Percentiles rank a stretch among this genome's conserved stretches.
Evolutionary conservation across 1,140 invertebrate species (phyloP).

Genomic region (Sycophaga agraensis): DNA sequence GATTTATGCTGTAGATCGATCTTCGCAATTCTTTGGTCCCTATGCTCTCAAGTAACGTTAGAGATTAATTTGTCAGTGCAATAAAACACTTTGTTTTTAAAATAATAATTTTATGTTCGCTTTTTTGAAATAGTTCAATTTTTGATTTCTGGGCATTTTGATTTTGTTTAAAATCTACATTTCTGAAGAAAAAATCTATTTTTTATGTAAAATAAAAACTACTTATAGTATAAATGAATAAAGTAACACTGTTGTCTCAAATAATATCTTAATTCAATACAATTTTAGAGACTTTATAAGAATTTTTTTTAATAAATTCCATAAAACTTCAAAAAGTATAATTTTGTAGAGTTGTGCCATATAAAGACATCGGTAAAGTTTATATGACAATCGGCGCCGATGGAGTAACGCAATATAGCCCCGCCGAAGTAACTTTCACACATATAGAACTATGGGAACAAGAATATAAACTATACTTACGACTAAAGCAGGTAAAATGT

Average conservation of each 20-base stretch:
- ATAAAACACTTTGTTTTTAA: too few relatives aligned
- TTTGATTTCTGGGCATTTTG: too few relatives aligned
- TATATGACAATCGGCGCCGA: constrained; percentile 70
- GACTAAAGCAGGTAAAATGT: constrained; percentile 62
- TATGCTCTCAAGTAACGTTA: constrained; percentile 59
- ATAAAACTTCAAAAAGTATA: not conserved
- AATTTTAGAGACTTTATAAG: not conserved
- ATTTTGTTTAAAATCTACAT: too few relatives aligned
- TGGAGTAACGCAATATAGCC: constrained; percentile 69
- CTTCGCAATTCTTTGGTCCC: constrained; percentile 70
- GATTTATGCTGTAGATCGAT: constrained; percentile 67
- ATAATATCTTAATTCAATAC: too few relatives aligned
- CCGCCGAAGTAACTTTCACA: constrained; percentile 68
- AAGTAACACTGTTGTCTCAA: too few relatives aligned
- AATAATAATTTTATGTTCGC: too few relatives aligned
- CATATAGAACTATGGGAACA: constrained; percentile 69
- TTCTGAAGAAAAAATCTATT: too few relatives aligned
- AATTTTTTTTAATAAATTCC: too few relatives aligned
- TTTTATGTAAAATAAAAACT: too few relatives aligned
- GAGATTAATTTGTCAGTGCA: too few relatives aligned
- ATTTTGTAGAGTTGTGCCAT: constrained; percentile 64
- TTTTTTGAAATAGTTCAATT: too few relatives aligned
- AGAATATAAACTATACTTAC: constrained; percentile 69
- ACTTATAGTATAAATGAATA: too few relatives aligned
- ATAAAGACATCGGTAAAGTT: constrained; percentile 62